Base-by-base conservation (phyloP, 2,113 vertebrate genomes). In the Tragelaphus imberbis region DNA sequence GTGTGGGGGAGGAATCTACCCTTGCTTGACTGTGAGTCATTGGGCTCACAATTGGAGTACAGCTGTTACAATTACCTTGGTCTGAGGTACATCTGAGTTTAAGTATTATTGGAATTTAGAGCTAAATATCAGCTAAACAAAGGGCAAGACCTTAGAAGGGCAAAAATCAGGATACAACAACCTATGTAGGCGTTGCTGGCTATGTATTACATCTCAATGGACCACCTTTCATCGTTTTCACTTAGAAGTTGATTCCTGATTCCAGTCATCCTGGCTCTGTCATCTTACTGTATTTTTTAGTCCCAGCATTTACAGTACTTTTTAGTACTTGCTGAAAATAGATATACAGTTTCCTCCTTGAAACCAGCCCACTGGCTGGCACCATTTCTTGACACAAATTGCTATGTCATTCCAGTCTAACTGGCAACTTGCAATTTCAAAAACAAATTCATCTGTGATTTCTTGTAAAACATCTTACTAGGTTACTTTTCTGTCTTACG, bases 401-500 rank as follows among this genome's bases (percentile, higher is more conserved):
- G 89, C 49, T 36, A 55, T 61, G 63, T 77, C 95, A 89, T 86
- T 81, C 51, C 81, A 86, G 55, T 77, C 47, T 77, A 94, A 96
- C 47, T 71, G 89, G 80, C 86, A 84, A 92, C 93, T 58, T 95
- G 81, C 40, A 94, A 71, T 96, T 95, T 97, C 58, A 94, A 96
- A 95, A 96, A 80, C 68, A 91, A 91, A 93, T 97, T 97, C 86
- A 96, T 95, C 96, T 94, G 84, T 71, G 44, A 94, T 55, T 0
- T 0, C 95, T 94, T 96, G 94, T 81, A 91, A 95, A 97, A 86
- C 17, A 84, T 97, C 96, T 95, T 95, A 94, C 95, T 91, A 79
- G 96, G 97, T 98, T 97, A 94, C 95, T 97, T 96, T 97, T 94
- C 71, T 97, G 49, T 91, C 89, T 98, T 96, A 98, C 58, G n/a